Base-by-base conservation (phyloP, 2,888 invertebrate genomes). In the Busseola fusca region DNA sequence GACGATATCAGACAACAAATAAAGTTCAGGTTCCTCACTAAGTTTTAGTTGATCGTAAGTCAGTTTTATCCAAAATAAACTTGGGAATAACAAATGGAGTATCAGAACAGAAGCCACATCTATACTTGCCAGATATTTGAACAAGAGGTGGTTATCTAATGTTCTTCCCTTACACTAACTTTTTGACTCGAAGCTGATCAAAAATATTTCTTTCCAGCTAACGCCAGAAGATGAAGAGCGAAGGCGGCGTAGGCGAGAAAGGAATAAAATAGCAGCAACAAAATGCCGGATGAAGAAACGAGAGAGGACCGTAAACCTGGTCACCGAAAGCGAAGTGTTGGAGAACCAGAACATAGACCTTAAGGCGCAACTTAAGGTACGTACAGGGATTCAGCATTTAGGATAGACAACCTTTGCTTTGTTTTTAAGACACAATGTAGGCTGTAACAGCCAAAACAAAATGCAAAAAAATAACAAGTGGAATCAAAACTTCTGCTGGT, bases 201-300 rank as follows among this genome's bases (percentile, higher is more conserved):
- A 67, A 42, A 0, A 25, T 63, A 3, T 69, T 64, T 50, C 7
- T 66, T 69, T 74, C 1, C 93, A 98, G 98, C 94, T 98, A 82
- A 98, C 99, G 16, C 98, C 98, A 64, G 98, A 98, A 95, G 98
- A 98, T 89, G 98, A 98, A 94, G 98, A 98, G 89, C 96, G 98
- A 50, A 96, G 98, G 72, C 96, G 98, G 74, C 96, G 98, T 72
- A 96, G 99, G 88, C 97, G 99, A 87, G 99, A 99, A 93, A 96
- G 98, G 85, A 99, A 99, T 93, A 99, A 99, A 96, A 98, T 99
- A 81, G 99, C 99, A 66, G 99, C 99, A 74, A 99, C 99, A 18
- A 99, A 99, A 93, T 99, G 99, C 91, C 97, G 99, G 83, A 97
- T 98, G 96, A 99, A 99, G 96, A 99, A 99, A 92, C 97, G 98